phyloP scores from a whole-genome alignment of 2,888 invertebrate genomes.

The Chymomyza caudatula region DNA sequence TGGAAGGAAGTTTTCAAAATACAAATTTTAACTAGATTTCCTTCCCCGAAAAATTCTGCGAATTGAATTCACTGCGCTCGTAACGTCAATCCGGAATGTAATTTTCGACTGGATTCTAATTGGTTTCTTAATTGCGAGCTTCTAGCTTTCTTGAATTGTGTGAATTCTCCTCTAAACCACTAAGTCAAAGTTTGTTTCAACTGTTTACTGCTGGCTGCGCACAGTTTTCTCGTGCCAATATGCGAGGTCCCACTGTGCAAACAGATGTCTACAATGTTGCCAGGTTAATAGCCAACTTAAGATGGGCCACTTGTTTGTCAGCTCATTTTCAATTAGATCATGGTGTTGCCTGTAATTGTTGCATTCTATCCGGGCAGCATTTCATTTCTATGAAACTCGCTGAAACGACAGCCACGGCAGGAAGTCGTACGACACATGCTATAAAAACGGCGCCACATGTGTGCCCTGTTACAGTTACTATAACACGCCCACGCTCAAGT shows the following conservation, averaged over 20 bases:
- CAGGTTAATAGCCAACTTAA: background rate
- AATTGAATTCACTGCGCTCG: too few relatives aligned
- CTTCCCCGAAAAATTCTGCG: too few relatives aligned
- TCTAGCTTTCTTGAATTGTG: too few relatives aligned
- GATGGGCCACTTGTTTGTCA: conserved; percentile 15
- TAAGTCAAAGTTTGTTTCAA: too few relatives aligned
- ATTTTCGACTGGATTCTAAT: too few relatives aligned
- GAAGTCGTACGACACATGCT: background rate
- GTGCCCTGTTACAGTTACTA: background rate
- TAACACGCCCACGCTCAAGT: background rate
- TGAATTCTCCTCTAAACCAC: too few relatives aligned
- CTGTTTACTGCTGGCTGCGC: too few relatives aligned
- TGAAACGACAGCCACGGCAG: background rate
- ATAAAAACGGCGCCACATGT: background rate
- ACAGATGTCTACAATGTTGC: background rate
- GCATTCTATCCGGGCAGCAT: background rate
- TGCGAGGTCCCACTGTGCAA: background rate
- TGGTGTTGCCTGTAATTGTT: background rate
- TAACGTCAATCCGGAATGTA: too few relatives aligned
- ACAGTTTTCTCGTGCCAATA: background rate
- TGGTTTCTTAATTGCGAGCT: too few relatives aligned
- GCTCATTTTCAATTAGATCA: conserved; percentile 45
- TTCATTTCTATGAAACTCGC: background rate
- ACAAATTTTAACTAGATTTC: too few relatives aligned
- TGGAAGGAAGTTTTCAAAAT: too few relatives aligned